Base-by-base conservation (phyloP, 2,113 vertebrate species). In the Heteronetta atricapilla region DNA sequence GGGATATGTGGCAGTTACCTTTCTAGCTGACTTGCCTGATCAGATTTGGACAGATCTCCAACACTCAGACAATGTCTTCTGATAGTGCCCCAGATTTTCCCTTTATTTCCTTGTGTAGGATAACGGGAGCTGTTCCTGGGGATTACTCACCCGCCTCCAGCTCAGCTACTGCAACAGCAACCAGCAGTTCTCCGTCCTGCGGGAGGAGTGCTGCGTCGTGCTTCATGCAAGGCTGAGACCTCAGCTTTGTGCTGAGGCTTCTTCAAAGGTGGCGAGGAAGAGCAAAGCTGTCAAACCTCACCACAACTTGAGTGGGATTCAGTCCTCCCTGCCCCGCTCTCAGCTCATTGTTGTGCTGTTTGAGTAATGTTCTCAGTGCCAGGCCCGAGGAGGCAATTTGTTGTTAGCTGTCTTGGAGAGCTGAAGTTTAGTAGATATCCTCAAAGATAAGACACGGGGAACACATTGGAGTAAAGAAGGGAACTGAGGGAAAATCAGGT, bases 171-270 rank as follows among this genome's bases (percentile, higher is more conserved):
- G 76, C 53, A 84, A 48, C 18, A 82, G 69, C 33, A 89, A 28
- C 33, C 68, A 88, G 42, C 38, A 88, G 40, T 23, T 55, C 36
- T 86, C 33, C 14, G 34, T 82, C 68, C 52, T 44, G 22, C 29
- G 62, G 58, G 52, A 90, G 13, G 58, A 63, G 66, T 19, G 52
- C n/a, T 2, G 5, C 2, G 0, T 76, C 60, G 58, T 70, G 52
- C 88, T 83, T 85, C 89, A 69, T 44, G 70, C 56, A 95, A 90
- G 74, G 81, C 72, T 90, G 42, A 94, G 55, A 75, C 70, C 78
- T 72, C 48, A 78, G 56, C 76, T 84, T 89, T 89, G 76, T 63
- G 52, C 38, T 82, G 73, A 83, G 62, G 44, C 48, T 82, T 82
- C 78, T 94, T 91, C 86, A 92, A 95, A 95, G 84, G 81, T 0